These are phyloP conservation scores for Clupea harengus DNA, from an alignment of 2,113 vertebrate species.

Conservation along the genomic window DNA sequence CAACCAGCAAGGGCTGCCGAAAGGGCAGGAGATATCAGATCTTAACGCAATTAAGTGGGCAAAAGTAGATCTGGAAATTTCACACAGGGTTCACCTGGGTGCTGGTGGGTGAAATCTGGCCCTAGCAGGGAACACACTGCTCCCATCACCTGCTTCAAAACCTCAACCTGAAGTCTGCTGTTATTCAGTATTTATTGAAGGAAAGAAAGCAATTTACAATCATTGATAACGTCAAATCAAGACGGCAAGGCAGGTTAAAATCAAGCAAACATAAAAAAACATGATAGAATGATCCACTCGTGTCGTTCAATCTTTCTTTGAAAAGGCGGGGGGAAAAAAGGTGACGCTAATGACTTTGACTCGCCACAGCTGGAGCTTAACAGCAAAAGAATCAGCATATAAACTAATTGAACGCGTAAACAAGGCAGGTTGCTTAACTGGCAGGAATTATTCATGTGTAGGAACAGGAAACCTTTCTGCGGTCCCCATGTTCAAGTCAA, in stretches of 20 bases:
- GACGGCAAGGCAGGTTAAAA: not conserved
- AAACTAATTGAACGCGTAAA: not conserved
- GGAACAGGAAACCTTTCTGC: constrained; percentile 4
- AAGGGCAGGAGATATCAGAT: not conserved
- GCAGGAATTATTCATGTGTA: constrained; percentile 6
- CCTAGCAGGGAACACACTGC: not conserved
- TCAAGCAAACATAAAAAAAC: not conserved
- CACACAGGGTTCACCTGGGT: not conserved
- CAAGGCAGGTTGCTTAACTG: not conserved
- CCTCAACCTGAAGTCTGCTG: not conserved
- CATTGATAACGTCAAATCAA: not conserved
- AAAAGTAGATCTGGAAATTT: not conserved
- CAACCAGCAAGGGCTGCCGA: not conserved
- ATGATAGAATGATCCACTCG: not conserved
- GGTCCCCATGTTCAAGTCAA: not conserved
- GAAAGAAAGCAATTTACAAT: too few relatives aligned
- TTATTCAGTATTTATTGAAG: not conserved
- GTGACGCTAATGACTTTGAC: not conserved
- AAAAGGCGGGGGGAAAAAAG: not conserved
- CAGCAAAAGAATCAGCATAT: not conserved
- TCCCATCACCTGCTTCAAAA: not conserved
- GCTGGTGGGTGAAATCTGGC: not conserved
- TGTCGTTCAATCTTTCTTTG: not conserved
- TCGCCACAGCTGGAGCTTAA: not conserved
- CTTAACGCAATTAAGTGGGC: not conserved